A percentile compares a stretch with the other conserved stretches of the same genome.
These are phyloP conservation scores for Aptenodytes patagonicus DNA, from an alignment of 2,113 vertebrate genomes.

Conservation along the genomic window DNA sequence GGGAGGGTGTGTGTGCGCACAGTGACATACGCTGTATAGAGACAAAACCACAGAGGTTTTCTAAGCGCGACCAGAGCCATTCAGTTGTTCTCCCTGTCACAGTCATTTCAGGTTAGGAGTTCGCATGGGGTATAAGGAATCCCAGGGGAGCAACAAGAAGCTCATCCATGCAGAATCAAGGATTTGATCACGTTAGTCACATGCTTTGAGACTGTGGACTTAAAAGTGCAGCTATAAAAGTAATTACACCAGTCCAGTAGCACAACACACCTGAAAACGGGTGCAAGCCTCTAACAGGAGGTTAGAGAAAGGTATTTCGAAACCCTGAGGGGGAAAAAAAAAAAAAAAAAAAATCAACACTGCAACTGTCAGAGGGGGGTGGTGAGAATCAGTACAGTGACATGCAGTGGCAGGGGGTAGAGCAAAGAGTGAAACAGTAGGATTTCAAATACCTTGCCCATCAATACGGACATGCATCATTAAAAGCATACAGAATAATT, in stretches of 20 bases:
- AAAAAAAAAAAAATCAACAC: neutral
- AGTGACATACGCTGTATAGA: fast-evolving
- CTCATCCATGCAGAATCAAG: neutral
- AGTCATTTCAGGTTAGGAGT: neutral
- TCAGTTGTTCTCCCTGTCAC: neutral
- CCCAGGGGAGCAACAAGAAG: neutral
- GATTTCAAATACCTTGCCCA: neutral
- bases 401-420: neutral
- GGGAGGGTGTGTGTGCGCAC: neutral
- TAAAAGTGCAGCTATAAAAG: neutral
- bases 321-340: neutral
- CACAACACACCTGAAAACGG: neutral
- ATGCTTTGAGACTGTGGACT: neutral
- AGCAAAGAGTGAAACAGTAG: neutral
- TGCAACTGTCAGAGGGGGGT: neutral
- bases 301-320: neutral
- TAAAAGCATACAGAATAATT: neutral
- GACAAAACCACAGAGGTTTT: neutral
- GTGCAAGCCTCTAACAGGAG: neutral
- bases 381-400: neutral
- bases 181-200: neutral
- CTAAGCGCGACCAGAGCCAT: neutral
- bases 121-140: neutral
- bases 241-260: neutral
- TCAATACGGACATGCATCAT: neutral